phyloP scores from a whole-genome alignment of 37 sponge, comb jelly and placozoan species.

The Spongilla lacustris region DNA sequence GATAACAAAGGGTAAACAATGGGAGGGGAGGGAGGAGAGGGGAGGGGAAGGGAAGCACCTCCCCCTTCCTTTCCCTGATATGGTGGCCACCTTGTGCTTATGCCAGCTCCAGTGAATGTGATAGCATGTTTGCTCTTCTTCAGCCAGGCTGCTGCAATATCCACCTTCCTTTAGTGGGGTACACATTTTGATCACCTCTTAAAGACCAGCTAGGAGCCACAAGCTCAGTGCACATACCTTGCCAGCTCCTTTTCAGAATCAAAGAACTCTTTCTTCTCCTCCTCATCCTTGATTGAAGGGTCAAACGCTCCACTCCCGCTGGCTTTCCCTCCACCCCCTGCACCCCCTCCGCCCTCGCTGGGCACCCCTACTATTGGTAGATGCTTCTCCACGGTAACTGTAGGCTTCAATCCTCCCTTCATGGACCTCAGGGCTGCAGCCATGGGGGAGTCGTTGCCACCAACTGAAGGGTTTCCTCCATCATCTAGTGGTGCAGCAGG shows the following conservation, averaged over 20 bases:
- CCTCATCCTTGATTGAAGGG: constrained; percentile 76
- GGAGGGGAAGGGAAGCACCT: neutral
- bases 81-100: constrained; percentile 93
- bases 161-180: constrained; percentile 40
- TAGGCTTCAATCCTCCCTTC: constrained; percentile 66
- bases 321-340: neutral
- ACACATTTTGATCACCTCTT: neutral
- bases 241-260: constrained; percentile 53
- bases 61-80: neutral
- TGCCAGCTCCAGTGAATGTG: constrained; percentile 89
- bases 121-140: constrained; percentile 63
- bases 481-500: neutral
- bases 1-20: too few relatives aligned
- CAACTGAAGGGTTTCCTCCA: neutral
- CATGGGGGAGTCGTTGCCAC: neutral
- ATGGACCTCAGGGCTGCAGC: constrained; percentile 20
- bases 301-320: constrained; percentile 9
- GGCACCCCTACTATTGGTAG: constrained; percentile 57
- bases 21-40: too few relatives aligned
- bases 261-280: constrained; percentile 85
- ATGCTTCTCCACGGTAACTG: constrained; percentile 60
- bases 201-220: too few relatives aligned
- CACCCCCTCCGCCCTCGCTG: too few relatives aligned
- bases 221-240: neutral
- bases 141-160: constrained; percentile 67